These are phyloP conservation scores for Anoncus sp. DNA, from an alignment of 2,888 invertebrate genomes.

Conservation along the genomic window DNA sequence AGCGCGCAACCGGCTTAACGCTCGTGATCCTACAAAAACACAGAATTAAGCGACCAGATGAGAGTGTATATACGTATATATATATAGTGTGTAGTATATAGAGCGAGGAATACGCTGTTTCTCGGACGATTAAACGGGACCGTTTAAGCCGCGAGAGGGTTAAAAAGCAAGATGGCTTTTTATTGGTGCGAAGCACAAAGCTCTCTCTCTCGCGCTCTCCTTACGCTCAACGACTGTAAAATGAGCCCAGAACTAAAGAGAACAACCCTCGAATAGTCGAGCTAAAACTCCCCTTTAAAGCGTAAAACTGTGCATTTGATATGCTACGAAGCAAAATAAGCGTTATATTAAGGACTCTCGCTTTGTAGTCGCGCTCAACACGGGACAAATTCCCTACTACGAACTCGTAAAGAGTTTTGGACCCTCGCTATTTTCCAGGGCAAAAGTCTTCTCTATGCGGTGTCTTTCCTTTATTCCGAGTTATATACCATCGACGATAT, in stretches of 20 bases:
- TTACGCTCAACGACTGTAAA: slow-evolving; percentile 82
- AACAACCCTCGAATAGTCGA: slow-evolving; percentile 41
- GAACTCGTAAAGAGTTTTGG: slow-evolving; percentile 48
- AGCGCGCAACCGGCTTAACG: slow-evolving; percentile 55
- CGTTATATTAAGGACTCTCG: background rate
- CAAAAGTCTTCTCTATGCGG: slow-evolving; percentile 1
- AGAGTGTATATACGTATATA: slow-evolving; percentile 21
- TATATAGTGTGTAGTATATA: slow-evolving; percentile 22
- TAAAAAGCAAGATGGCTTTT: slow-evolving; percentile 82
- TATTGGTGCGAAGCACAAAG: slow-evolving; percentile 78
- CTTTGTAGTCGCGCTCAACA: slow-evolving; percentile 20
- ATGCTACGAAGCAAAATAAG: slow-evolving; percentile 20
- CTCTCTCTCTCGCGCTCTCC: slow-evolving; percentile 60
- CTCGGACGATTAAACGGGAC: slow-evolving; percentile 78
- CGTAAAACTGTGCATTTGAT: slow-evolving; percentile 37
- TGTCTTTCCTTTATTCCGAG: background rate
- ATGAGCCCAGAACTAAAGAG: slow-evolving; percentile 70
- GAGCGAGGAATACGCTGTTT: slow-evolving; percentile 38
- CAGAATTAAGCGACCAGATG: slow-evolving; percentile 52
- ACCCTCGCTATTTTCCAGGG: slow-evolving; percentile 24
- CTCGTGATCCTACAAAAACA: slow-evolving; percentile 48
- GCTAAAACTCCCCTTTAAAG: slow-evolving; percentile 42
- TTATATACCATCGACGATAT: slow-evolving; percentile 10
- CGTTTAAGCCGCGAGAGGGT: slow-evolving; percentile 77
- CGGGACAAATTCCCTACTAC: slow-evolving; percentile 2